Base-by-base conservation (phyloP, 2,888 invertebrate genomes). In the Nephrocerus scutellatus region DNA sequence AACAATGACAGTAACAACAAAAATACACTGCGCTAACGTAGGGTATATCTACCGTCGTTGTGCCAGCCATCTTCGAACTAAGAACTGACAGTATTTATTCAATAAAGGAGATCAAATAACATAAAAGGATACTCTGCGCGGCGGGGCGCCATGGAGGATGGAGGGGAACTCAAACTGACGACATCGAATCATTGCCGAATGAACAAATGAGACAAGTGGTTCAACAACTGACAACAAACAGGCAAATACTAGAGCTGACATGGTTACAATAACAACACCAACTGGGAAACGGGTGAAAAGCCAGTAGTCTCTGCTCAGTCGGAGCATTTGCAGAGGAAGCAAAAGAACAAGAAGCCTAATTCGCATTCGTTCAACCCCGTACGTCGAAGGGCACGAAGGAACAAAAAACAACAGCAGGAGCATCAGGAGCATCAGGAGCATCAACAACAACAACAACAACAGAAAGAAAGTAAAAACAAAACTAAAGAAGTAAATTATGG, bases 191-290 rank as follows among this genome's bases (percentile, higher is more conserved):
- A 46, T 44, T 46, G 43, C 44, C 44, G 44, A 46, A 46, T 46
- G 46, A 45, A 45, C 45, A 44, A 41, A 44, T 41, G 41, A 46
- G 43, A 43, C 43, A 46, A 46, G 44, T 40, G 44, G 35, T 44
- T 46, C 44, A 46, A 46, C 46, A 46, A 46, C 43, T 46, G 44
- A 44, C 46, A 39, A 41, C 43, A 46, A 41, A 44, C 41, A 41
- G 38, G 40, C 40, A 37, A 13, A 25, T 6, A 25, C n/a, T n/a
- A n/a, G n/a, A n/a, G n/a, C n/a, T n/a, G n/a, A n/a, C n/a, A n/a
- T n/a, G n/a, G n/a, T n/a, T n/a, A n/a, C n/a, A n/a, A n/a, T n/a
- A n/a, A n/a, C n/a, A n/a, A n/a, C n/a, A n/a, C n/a, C n/a, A n/a
- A n/a, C n/a, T n/a, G n/a, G n/a, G n/a, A n/a, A n/a, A n/a, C n/a